Percentiles rank a stretch among this genome's conserved stretches.
phyloP scores from a whole-genome alignment of 2,797 vertebrate genomes.

The Eremophila alpestris region DNA sequence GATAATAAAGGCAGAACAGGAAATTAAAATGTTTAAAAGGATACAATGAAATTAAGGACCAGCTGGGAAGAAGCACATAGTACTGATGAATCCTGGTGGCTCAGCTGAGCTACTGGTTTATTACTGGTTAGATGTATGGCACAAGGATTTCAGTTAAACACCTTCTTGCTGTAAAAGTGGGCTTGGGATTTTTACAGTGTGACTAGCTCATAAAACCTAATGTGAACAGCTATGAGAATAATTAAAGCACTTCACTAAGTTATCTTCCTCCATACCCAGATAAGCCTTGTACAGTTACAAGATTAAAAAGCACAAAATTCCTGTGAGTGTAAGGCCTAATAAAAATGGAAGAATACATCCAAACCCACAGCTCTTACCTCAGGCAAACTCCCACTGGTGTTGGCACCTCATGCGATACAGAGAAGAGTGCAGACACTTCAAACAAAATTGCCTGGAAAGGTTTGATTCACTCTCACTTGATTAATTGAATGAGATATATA shows the following conservation, averaged over 20 bases:
- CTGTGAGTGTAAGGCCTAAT: slow-evolving; percentile 63
- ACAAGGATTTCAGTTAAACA: not conserved
- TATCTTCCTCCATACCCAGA: slow-evolving; percentile 13
- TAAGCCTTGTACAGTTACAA: slow-evolving; percentile 48
- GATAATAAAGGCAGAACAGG: not conserved
- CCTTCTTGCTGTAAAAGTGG: not conserved
- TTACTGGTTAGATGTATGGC: not conserved
- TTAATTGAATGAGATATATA: slow-evolving; percentile 49
- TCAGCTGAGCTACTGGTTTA: not conserved
- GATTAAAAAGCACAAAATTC: slow-evolving; percentile 63
- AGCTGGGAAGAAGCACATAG: not conserved
- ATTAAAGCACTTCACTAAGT: slow-evolving; percentile 47
- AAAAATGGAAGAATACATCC: slow-evolving; percentile 66
- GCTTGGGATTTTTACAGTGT: not conserved
- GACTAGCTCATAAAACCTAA: not conserved
- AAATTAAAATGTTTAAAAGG: not conserved
- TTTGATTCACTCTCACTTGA: slow-evolving; percentile 59
- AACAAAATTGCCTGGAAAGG: slow-evolving; percentile 67
- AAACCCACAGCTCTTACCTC: slow-evolving; percentile 66
- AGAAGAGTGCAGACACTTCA: slow-evolving; percentile 61
- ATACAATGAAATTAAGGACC: not conserved
- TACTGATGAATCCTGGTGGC: not conserved
- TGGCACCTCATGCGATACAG: slow-evolving; percentile 62
- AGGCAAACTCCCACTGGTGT: slow-evolving; percentile 68
- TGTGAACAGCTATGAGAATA: slow-evolving; percentile 5